Percentiles rank a stretch among this genome's conserved stretches.
phyloP scores from a whole-genome alignment of 2,797 vertebrate species.

The Pangasius macronema region DNA sequence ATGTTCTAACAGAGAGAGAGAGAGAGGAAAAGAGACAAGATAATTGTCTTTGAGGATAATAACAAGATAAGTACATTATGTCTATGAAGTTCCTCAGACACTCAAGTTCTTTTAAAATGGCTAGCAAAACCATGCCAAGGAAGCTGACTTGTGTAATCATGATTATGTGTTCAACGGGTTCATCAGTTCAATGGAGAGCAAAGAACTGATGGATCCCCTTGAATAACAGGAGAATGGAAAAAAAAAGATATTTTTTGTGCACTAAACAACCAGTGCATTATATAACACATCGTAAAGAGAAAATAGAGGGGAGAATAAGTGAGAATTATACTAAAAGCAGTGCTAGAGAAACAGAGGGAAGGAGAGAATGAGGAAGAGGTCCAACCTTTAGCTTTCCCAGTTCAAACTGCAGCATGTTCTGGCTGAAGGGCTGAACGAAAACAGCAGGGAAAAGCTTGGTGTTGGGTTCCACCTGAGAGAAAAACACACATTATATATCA shows the following conservation, averaged over 20 bases:
- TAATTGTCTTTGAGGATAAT: neutral
- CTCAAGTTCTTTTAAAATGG: neutral
- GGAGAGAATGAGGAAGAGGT: neutral
- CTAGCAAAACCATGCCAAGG: neutral
- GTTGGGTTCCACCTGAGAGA: conserved; percentile 89
- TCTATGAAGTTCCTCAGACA: neutral
- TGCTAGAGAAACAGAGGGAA: neutral
- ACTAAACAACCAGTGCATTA: neutral
- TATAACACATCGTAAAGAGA: neutral
- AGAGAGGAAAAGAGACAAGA: neutral
- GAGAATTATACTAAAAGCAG: conserved; percentile 2
- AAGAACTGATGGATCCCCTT: neutral
- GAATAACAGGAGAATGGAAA: neutral
- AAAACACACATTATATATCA: neutral
- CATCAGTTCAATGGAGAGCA: neutral
- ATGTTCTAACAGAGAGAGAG: conserved; percentile 80
- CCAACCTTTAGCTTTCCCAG: conserved; percentile 91
- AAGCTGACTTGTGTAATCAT: neutral
- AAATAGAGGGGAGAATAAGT: neutral
- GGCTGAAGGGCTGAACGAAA: conserved; percentile 83
- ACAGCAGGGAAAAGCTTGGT: conserved; percentile 94
- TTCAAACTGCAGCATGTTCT: conserved; percentile 90
- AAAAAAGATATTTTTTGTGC: neutral
- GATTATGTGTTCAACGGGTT: neutral
- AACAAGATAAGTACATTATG: neutral